Conservation (phyloP, 2,113 vertebrate species). For the Antennarius striatus region DNA sequence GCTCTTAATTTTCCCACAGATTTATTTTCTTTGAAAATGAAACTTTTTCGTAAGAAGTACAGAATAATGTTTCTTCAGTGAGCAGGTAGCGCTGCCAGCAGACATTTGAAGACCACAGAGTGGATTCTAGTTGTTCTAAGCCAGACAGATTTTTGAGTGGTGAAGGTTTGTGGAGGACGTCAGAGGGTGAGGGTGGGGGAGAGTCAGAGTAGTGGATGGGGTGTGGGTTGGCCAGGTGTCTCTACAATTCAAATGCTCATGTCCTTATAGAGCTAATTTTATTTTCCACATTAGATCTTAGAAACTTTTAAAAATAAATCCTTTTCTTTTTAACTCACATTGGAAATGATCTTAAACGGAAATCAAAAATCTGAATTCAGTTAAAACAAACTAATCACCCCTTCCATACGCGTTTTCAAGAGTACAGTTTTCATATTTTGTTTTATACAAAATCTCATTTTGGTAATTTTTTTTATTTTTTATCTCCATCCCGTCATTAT, state of each 20-base stretch:
- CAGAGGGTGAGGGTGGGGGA: conserved; percentile 26
- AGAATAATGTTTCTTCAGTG: conserved; percentile 55
- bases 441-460: conserved; percentile 76
- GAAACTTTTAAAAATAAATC: conserved; percentile 42
- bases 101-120: conserved; percentile 58
- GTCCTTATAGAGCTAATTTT: conserved; percentile 58
- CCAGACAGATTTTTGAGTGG: conserved; percentile 54
- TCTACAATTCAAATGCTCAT: conserved; percentile 66
- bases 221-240: conserved; percentile 57
- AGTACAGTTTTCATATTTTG: conserved; percentile 65
- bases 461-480: conserved; percentile 65
- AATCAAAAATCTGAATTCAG: conserved; percentile 47
- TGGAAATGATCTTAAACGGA: conserved; percentile 37
- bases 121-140: conserved; percentile 56
- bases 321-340: conserved; percentile 38
- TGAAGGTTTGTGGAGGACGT: conserved; percentile 20
- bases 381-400: background rate
- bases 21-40: conserved; percentile 69
- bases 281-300: conserved; percentile 46
- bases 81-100: conserved; percentile 58
- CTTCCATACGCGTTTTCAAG: conserved; percentile 17
- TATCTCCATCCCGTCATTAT: conserved; percentile 87
- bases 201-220: conserved; percentile 32
- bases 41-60: conserved; percentile 68
- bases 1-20: conserved; percentile 75